Base-by-base conservation (phyloP, 2,797 vertebrate genomes). In the Naso thynnoides region DNA sequence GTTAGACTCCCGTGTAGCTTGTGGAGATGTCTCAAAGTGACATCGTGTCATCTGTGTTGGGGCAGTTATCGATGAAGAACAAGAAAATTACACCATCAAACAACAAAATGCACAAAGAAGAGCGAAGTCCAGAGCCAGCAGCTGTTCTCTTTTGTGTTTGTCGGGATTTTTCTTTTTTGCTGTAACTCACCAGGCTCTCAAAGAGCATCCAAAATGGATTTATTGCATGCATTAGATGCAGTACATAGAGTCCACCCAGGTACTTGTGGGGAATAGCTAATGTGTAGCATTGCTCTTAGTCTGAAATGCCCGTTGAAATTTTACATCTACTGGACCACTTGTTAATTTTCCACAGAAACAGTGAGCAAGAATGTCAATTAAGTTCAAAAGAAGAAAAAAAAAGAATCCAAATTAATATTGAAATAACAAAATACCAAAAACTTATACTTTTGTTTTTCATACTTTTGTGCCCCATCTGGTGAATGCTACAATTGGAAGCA, bases 41-140 rank as follows among this genome's bases (percentile, higher is more conserved):
- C 79, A 79, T 50, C 21, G 7, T 11, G 52, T 33, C 70, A 24
- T 70, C 62, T 60, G 50, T 18, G 27, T 23, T n/a, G 1, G 42
- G 65, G 73, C 78, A 9, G 55, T 79, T 84, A 73, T 68, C 86
- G 70, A 16, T 80, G 73, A 86, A 31, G 44, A 88, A 83, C 73
- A 65, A 52, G 65, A 86, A 88, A 90, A 89, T 85, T 64, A 84
- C 77, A 79, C 69, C 76, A 80, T 67, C 47, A 55, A 78, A 80
- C 64, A 26, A 49, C 59, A 73, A 78, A 83, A 76, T 66, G 55
- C 77, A 70, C 29, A 54, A 52, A 65, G 59, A 82, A 53, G 83
- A 64, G 52, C 53, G 64, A 52, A 61, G 50, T 5, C 26, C 45
- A 54, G 13, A 33, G 52, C 29, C 56, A 38, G 44, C 39, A 70